Base-by-base conservation (phyloP, 2,888 invertebrate genomes). In the Pimpla rufipes region DNA sequence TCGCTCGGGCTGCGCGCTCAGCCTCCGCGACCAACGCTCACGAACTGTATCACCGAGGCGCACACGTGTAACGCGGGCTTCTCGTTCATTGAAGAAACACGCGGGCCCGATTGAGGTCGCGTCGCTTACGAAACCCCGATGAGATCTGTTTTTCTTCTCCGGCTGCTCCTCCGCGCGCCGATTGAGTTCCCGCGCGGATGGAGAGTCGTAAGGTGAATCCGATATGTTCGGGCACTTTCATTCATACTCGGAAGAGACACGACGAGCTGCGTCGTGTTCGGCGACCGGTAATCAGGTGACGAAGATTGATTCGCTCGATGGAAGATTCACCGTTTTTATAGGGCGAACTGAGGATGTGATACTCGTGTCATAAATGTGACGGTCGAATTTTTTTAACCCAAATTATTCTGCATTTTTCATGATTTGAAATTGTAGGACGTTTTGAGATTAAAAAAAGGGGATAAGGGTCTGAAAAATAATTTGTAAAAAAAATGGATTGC, bases 61-160 rank as follows among this genome's bases (percentile, higher is more conserved):
- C 67, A 45, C 73, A 62, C 52, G 62, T 64, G 59, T 70, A 7
- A 29, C 11, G 57, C 47, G 7, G 16, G 40, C 42, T 64, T n/a
- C n/a, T n/a, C 75, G 81, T 83, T 83, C 83, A 79, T 83, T 83
- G 79, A 83, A 79, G 79, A 83, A 79, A 79, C 37, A 52, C 74
- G 68, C 66, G 35, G 70, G 35, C 75, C 70, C 78, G 70, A 83
- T 79, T 75, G 79, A 79, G 79, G 83, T 79, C 76, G 73, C 23
- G 62, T 73, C 62, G 75, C 79, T 83, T 79, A 83, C 83, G 83
- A 77, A 83, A 83, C 82, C 21, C 55, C n/a, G 79, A 79, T 79
- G 82, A 79, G 73, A 79, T 83, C 84, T 77, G 79, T 84, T 81
- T 83, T 83, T 84, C 70, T 68, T 70, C 83, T 62, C 18, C 47